Conservation (phyloP, 1,140 invertebrate genomes). For the Phortica variegata region DNA sequence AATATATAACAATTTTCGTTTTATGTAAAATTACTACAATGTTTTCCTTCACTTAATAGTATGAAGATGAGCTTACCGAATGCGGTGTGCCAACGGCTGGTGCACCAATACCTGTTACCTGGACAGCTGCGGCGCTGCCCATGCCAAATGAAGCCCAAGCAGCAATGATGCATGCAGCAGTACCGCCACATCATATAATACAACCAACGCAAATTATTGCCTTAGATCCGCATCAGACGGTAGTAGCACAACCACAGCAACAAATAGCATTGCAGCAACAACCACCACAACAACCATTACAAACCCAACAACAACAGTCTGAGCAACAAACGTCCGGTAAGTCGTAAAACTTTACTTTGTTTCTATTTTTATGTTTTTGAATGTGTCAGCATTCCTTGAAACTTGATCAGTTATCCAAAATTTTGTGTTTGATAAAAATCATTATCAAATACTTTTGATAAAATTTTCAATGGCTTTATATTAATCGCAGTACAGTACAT, state of each 20-base stretch:
- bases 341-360: not conserved
- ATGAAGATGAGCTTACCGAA: constrained; percentile 40
- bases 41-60: constrained; percentile 11
- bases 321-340: constrained; percentile 21
- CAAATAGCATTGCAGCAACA: constrained; percentile 7
- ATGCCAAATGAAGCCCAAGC: constrained; percentile 8
- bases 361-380: no score
- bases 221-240: constrained; percentile 27
- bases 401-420: no score
- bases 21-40: not conserved
- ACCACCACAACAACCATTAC: constrained; percentile 8
- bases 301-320: constrained; percentile 9
- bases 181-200: constrained; percentile 36
- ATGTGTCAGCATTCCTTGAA: no score
- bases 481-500: no score
- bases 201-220: constrained; percentile 15
- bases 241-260: constrained; percentile 4
- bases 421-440: no score
- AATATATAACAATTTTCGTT: not conserved
- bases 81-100: constrained; percentile 32
- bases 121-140: constrained; percentile 15
- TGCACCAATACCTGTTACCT: constrained; percentile 28
- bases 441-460: no score
- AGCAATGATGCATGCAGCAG: constrained; percentile 24
- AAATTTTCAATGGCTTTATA: no score